These are phyloP conservation scores for Oscheius sp. DNA, from an alignment of 2,888 invertebrate species.

Conservation along the genomic window DNA sequence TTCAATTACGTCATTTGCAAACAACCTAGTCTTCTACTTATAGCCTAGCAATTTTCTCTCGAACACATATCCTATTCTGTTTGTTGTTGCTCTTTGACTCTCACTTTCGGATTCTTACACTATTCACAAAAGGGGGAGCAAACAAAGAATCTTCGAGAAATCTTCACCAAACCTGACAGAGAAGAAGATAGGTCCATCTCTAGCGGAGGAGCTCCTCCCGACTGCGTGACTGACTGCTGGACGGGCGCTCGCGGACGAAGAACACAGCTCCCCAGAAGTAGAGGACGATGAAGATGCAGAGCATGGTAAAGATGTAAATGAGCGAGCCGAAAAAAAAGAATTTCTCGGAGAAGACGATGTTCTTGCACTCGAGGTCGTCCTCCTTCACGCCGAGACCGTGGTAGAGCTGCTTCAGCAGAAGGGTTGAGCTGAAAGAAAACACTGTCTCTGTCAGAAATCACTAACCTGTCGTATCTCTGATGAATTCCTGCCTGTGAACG, in stretches of 20 bases:
- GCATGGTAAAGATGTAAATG: constrained; percentile 17
- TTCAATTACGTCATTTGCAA: too few species aligned
- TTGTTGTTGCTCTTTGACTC: too few species aligned
- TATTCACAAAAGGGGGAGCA: too few species aligned
- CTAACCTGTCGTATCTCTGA: neutral
- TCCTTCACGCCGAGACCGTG: constrained; percentile 3
- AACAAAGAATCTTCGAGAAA: too few species aligned
- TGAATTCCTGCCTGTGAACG: constrained; percentile 23
- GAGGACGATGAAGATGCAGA: constrained; percentile 14
- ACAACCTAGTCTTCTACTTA: too few species aligned
- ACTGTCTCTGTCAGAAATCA: neutral
- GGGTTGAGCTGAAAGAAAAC: neutral
- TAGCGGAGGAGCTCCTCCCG: too few species aligned
- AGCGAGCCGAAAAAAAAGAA: constrained; percentile 23
- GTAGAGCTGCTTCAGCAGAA: constrained; percentile 20
- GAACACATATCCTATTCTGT: too few species aligned
- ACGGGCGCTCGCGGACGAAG: constrained; percentile 5
- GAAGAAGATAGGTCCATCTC: too few species aligned
- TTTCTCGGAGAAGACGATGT: constrained; percentile 21
- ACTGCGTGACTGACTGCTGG: neutral
- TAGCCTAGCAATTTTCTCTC: too few species aligned
- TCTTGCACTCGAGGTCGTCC: constrained; percentile 12
- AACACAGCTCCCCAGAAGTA: constrained; percentile 29
- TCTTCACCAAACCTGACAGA: too few species aligned
- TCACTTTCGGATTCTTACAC: too few species aligned